phyloP scores from a whole-genome alignment of 1,140 invertebrate genomes.

The Panulirus ornatus region DNA sequence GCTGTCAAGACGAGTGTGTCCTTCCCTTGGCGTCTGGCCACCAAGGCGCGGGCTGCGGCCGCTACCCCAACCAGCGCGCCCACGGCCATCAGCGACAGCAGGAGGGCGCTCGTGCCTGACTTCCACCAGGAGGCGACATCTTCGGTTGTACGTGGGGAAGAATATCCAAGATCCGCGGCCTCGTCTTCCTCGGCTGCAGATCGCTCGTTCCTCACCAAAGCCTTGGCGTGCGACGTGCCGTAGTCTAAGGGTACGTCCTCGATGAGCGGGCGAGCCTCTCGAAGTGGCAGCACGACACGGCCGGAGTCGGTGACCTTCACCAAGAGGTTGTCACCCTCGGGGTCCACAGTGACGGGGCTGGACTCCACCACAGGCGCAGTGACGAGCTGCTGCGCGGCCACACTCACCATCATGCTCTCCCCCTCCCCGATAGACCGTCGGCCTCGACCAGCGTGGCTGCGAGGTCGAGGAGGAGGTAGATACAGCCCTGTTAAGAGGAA shows the following conservation, averaged over 20 bases:
- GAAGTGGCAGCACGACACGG: conserved; percentile 42
- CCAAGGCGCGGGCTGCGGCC: not conserved
- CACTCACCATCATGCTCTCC: conserved; percentile 52
- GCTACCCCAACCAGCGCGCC: not conserved
- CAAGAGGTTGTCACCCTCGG: conserved; percentile 53
- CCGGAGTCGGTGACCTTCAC: conserved; percentile 36
- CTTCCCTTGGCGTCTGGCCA: not conserved
- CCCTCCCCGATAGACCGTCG: not conserved
- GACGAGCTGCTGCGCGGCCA: conserved; percentile 56
- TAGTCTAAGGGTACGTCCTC: conserved; percentile 50
- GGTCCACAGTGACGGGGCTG: conserved; percentile 26
- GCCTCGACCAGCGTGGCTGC: conserved; percentile 18
- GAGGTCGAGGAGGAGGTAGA: conserved; percentile 52
- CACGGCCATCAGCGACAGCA: not conserved
- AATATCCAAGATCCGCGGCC: not conserved
- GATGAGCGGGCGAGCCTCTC: conserved; percentile 35
- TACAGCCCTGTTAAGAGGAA: conserved; percentile 44
- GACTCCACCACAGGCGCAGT: not conserved
- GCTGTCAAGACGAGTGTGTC: not conserved
- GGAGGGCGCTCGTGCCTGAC: not conserved
- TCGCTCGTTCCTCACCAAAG: conserved; percentile 12
- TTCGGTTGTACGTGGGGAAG: not conserved
- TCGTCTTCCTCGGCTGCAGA: not conserved
- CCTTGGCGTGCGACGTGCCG: conserved; percentile 4
- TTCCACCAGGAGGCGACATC: not conserved